A percentile compares a stretch with the other conserved stretches of the same genome.
phyloP scores from a whole-genome alignment of 2,113 vertebrate species.

The Pluvianellus socialis region DNA sequence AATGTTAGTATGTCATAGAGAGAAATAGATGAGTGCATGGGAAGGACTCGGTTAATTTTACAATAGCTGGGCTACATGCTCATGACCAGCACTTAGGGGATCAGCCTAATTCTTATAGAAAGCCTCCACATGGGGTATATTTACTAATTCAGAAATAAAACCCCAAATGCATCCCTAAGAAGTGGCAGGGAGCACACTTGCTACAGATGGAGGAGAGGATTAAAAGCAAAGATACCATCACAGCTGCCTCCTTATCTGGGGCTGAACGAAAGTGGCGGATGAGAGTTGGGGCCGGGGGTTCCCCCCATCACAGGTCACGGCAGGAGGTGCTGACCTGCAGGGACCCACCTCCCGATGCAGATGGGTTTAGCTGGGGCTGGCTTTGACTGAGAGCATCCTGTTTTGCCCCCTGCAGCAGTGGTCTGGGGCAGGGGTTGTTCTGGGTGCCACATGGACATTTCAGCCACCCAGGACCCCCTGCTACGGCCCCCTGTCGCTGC shows the following conservation, averaged over 20 bases:
- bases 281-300: background rate
- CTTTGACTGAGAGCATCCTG: background rate
- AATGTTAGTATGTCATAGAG: background rate
- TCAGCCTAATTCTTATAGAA: background rate
- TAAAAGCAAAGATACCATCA: background rate
- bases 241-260: background rate
- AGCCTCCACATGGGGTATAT: background rate
- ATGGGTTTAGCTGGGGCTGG: background rate
- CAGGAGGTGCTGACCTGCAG: background rate
- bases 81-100: background rate
- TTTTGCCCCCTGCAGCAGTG: background rate
- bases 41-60: background rate
- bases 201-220: background rate
- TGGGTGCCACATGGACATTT: accelerated
- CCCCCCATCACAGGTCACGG: background rate
- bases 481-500: accelerated
- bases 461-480: background rate
- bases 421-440: background rate
- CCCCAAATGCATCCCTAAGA: background rate
- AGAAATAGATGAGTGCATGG: background rate
- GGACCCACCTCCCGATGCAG: background rate
- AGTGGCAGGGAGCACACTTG: background rate
- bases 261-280: background rate
- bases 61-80: background rate
- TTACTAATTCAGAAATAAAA: background rate